A percentile compares a stretch with the other conserved stretches of the same genome.
Conservation (phyloP, 1,140 invertebrate species). For the Drosophila serrata region DNA sequence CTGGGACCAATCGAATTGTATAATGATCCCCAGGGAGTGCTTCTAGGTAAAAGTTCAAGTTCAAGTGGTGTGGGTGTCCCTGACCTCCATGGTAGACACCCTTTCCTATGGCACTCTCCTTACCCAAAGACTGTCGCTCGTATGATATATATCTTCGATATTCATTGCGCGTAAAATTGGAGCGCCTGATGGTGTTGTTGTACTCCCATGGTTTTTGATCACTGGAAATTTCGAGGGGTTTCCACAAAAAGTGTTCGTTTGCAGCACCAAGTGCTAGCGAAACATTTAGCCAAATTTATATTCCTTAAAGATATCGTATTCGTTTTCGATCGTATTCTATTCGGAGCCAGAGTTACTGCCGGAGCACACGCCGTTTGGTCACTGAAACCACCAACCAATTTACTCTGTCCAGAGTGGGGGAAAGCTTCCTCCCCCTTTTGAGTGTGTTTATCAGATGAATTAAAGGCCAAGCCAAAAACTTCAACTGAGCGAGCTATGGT, state of each 20-base stretch:
- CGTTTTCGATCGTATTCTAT: slow-evolving; percentile 1
- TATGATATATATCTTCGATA: slow-evolving; percentile 81
- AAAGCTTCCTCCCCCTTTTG: slow-evolving; percentile 24
- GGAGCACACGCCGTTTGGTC: slow-evolving; percentile 57
- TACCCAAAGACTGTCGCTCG: slow-evolving; percentile 82
- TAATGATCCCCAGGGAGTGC: slow-evolving; percentile 28
- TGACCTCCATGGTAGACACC: not conserved
- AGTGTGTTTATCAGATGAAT: slow-evolving; percentile 58
- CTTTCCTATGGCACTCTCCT: slow-evolving; percentile 26
- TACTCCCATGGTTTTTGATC: slow-evolving; percentile 57
- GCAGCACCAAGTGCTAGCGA: slow-evolving; percentile 18
- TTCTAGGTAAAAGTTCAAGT: slow-evolving; percentile 59
- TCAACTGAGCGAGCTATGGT: slow-evolving; percentile 56
- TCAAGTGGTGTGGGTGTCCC: slow-evolving; percentile 20
- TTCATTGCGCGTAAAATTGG: slow-evolving; percentile 77
- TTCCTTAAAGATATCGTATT: slow-evolving; percentile 22
- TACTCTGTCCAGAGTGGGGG: slow-evolving; percentile 18
- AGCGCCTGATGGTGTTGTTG: slow-evolving; percentile 58
- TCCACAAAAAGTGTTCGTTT: not conserved
- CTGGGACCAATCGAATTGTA: slow-evolving; percentile 30
- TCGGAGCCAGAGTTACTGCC: slow-evolving; percentile 22
- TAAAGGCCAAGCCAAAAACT: slow-evolving; percentile 59
- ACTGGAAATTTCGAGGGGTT: slow-evolving; percentile 22
- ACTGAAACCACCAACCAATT: slow-evolving; percentile 35
- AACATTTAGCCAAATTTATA: slow-evolving; percentile 19